Conservation (phyloP, 2,113 vertebrate genomes). For the Chionodraco myersi region DNA sequence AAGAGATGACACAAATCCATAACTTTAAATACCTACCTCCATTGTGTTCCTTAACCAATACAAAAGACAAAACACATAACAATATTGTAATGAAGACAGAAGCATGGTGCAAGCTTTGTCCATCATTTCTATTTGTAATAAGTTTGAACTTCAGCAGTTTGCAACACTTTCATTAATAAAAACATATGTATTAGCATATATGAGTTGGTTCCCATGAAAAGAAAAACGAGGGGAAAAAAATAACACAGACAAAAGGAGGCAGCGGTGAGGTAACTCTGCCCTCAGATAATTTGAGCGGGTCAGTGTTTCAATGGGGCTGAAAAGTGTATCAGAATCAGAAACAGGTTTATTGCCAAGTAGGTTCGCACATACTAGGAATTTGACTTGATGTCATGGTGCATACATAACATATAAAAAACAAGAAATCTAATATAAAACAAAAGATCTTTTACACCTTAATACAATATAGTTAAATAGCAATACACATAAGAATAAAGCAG, state of each 20-base stretch:
- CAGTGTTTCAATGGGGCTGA: constrained; percentile 57
- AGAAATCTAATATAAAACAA: too few species aligned
- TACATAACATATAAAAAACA: too few species aligned
- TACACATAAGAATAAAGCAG: too few species aligned
- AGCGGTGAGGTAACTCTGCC: constrained; percentile 31
- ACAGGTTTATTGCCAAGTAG: too few species aligned
- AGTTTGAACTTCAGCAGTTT: not conserved
- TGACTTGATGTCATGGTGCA: too few species aligned
- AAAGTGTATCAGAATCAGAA: constrained; percentile 29
- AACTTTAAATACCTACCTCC: not conserved
- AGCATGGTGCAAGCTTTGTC: not conserved
- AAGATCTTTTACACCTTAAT: too few species aligned
- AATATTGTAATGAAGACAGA: not conserved
- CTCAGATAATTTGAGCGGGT: constrained; percentile 51
- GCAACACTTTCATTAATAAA: not conserved
- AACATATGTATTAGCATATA: not conserved
- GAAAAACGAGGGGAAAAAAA: not conserved
- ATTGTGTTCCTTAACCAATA: not conserved
- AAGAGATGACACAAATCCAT: not conserved
- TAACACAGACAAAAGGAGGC: constrained; percentile 6
- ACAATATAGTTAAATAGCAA: too few species aligned
- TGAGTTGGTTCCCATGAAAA: constrained; percentile 6
- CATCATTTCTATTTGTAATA: not conserved
- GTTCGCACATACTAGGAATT: too few species aligned
- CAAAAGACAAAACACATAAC: not conserved